Base-by-base conservation (phyloP, 2,888 invertebrate species). In the Conus canariensis region DNA sequence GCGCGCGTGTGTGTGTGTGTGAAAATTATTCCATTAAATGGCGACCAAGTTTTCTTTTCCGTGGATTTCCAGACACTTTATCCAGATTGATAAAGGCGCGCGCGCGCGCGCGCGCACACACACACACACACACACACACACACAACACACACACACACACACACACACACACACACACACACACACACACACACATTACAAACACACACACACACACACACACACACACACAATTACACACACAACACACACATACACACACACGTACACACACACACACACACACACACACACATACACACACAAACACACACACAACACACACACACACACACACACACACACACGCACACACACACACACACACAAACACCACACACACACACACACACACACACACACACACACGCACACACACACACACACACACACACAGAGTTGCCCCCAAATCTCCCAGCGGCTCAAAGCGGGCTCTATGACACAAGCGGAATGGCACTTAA, bases 321-420 rank as follows among this genome's bases (percentile, higher is more conserved):
- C 70, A 70, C 60, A 60, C 60, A 60, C 60, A 60, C 60, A 60
- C 60, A 60, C 60, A 60, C 60, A 60, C 60, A 60, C 60, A 60
- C 60, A 60, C 60, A 60, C 60, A 60, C 60, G 14, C 60, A 60
- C 60, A 60, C 60, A 60, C 60, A 60, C 60, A 60, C 60, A 60
- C 60, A 60, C 60, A 60, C 60, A 60, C 60, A 60, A 8, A 60
- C 60, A 60, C 60, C 60, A 60, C 19, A 19, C 19, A 19, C 74
- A 74, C 74, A 74, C 7, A 74, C 74, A 74, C 74, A 74, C 74
- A 74, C 74, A 74, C 74, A 74, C 74, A 74, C 74, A 74, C 74
- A 74, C 74, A 74, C 74, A 74, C 74, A 74, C 74, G 7, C 74
- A 74, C n/a, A 74, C 74, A 74, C 74, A 74, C 74, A 74, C 74